phyloP scores from a whole-genome alignment of 2,797 vertebrate genomes.

The Rhabdophis nuchalis region DNA sequence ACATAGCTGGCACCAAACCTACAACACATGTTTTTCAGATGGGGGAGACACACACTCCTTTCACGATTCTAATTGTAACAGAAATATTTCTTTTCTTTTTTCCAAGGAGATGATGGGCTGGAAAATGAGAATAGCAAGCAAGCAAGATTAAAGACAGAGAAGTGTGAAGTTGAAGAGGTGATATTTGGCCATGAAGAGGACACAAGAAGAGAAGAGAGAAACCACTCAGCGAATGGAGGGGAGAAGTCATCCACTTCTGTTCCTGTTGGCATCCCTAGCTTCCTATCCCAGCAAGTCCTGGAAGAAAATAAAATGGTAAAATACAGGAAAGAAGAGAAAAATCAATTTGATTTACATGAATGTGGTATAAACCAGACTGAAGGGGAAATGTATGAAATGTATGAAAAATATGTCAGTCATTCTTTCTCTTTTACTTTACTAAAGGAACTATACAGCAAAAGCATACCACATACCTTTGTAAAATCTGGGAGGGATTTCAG shows the following conservation, averaged over 20 bases:
- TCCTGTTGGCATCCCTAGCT: neutral
- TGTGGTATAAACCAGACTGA: neutral
- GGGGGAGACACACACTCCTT: fast-evolving
- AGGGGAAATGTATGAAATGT: neutral
- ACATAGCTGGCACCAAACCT: neutral
- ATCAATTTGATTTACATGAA: neutral
- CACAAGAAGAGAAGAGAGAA: neutral
- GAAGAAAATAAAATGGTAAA: neutral
- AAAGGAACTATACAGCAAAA: too few species aligned
- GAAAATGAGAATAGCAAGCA: neutral
- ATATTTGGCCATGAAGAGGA: neutral
- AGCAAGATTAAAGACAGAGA: neutral
- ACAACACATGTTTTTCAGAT: neutral
- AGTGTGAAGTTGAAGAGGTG: neutral
- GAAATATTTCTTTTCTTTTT: neutral
- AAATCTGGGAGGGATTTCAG: too few species aligned
- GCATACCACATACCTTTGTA: too few species aligned
- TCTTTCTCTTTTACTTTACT: neutral
- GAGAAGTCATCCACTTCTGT: neutral
- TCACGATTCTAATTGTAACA: neutral
- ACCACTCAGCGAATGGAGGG: neutral
- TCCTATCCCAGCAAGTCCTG: neutral
- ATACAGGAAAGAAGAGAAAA: neutral
- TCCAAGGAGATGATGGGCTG: neutral
- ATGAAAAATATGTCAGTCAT: neutral